A percentile compares a stretch with the other conserved stretches of the same genome.
These are phyloP conservation scores for Hydrocynus forskahlii DNA, from an alignment of 2,797 vertebrate genomes.

Conservation along the genomic window DNA sequence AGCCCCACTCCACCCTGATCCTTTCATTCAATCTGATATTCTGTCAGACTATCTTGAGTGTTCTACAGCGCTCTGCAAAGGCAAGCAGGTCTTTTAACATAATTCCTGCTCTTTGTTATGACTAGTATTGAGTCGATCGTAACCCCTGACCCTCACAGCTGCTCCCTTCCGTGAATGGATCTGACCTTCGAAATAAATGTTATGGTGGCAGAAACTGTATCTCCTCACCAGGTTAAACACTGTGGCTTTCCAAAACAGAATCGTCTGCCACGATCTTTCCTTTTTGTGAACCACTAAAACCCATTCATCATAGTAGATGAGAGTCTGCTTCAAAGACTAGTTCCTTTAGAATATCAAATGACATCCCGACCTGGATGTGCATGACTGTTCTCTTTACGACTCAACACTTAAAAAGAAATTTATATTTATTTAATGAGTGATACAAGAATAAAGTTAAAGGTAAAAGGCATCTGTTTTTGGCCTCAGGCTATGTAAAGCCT, in stretches of 20 bases:
- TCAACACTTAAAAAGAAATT: not conserved
- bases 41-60: too few species aligned
- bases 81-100: not conserved
- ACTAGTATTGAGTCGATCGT: not conserved
- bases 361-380: not conserved
- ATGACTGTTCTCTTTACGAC: not conserved
- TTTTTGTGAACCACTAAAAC: not conserved
- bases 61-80: not conserved
- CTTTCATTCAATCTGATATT: not conserved
- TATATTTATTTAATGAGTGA: conserved; percentile 34
- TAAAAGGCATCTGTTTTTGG: conserved; percentile 1
- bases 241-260: conserved; percentile 6
- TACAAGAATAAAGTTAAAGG: conserved; percentile 15
- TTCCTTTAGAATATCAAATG: not conserved
- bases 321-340: not conserved
- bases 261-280: not conserved
- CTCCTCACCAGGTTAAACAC: not conserved
- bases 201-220: not conserved
- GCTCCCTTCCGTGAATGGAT: not conserved
- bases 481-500: conserved; percentile 7
- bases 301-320: not conserved
- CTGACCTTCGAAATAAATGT: not conserved
- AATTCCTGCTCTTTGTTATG: conserved; percentile 18
- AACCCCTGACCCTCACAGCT: not conserved
- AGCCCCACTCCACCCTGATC: too few species aligned